Base-by-base conservation (phyloP, 2,113 vertebrate genomes). In the Tupaia chinensis region DNA sequence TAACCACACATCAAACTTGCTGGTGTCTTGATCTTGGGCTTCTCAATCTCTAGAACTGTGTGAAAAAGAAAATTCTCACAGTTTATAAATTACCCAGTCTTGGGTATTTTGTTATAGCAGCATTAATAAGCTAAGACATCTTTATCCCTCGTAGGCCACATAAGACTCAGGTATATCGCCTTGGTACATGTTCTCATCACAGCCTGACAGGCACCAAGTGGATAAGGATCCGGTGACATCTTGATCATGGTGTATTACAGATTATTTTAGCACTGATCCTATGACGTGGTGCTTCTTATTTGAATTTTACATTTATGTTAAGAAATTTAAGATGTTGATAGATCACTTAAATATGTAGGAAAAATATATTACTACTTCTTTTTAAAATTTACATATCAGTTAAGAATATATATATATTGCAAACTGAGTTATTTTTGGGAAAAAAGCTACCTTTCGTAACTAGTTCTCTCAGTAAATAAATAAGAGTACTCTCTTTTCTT, bases 271-370 rank as follows among this genome's bases (percentile, higher is more conserved):
- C 17, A 23, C 19, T 11, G 13, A 73, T 32, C 5, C 27, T 27
- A 61, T 20, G 25, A n/a, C 23, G 6, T 9, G 1, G 8, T 8
- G 20, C 29, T 86, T 65, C n/a, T 44, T 27, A 34, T 56, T 60
- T 69, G 34, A 76, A 9, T 81, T 93, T 61, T 58, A 27, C n/a
- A 53, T 72, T 22, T 83, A 56, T 61, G 56, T 44, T 58, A 91
- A 91, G 34, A 73, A 85, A 54, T 44, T 1, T 16, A 82, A 53
- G 27, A 53, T 66, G 9, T 70, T 15, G 3, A 20, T 17, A 72
- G 9, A 83, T 69, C 3, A 92, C 84, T 93, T 84, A 65, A 69
- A 92, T 63, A 13, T 58, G 23, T 83, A 91, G 17, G 69, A 34
- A 93, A 91, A 78, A 63, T 34, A 7, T 53, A 22, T 29, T 58